Conservation (phyloP, 2,888 invertebrate genomes). For the Cephus rjabovi region DNA sequence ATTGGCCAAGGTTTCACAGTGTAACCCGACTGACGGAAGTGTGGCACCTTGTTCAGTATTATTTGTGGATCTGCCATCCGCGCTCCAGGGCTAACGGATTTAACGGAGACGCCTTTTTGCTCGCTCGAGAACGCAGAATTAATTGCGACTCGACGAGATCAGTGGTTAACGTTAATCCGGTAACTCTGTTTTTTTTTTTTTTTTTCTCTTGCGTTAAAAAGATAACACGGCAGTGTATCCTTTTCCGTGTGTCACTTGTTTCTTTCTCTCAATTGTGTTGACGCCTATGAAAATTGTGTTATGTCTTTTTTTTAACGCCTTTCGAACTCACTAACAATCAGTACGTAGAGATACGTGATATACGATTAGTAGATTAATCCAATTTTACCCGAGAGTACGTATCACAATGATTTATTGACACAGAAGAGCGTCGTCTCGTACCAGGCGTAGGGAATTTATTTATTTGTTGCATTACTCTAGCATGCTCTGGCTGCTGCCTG, state of each 20-base stretch:
- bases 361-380: constrained; percentile 38
- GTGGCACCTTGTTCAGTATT: not conserved
- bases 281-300: constrained; percentile 11
- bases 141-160: not conserved
- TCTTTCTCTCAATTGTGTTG: not conserved
- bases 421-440: not conserved
- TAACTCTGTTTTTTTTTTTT: not conserved
- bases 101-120: not conserved
- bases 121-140: not conserved
- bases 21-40: not conserved
- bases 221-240: not conserved
- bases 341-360: constrained; percentile 33
- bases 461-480: constrained; percentile 62
- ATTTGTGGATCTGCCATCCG: not conserved
- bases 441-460: constrained; percentile 44
- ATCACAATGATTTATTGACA: constrained; percentile 13
- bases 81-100: not conserved
- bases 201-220: not conserved
- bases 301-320: constrained; percentile 30
- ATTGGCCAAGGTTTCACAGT: not conserved
- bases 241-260: not conserved
- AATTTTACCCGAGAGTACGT: not conserved
- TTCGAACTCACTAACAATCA: constrained; percentile 33
- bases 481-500: constrained; percentile 65
- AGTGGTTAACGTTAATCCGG: not conserved